Conservation (phyloP, 2,888 invertebrate genomes). For the Sipha maydis region DNA sequence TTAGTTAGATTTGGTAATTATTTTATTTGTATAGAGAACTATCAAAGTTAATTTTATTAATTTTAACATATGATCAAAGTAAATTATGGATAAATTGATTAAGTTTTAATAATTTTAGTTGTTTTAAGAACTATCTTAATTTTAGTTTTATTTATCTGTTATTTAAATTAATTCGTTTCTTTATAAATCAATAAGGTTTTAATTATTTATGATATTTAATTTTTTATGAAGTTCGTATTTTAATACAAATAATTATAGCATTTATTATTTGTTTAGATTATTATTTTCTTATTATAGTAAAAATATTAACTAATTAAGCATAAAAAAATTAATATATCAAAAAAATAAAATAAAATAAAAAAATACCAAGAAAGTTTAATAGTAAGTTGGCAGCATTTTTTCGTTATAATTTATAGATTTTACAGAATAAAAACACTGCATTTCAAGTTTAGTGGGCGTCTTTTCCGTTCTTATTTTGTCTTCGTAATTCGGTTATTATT, state of each 20-base stretch:
- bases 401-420: constrained; percentile 57
- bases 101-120: background rate
- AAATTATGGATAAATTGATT: background rate
- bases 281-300: background rate
- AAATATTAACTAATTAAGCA: background rate
- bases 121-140: background rate
- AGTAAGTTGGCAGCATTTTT: constrained; percentile 53
- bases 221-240: background rate
- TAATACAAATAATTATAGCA: background rate
- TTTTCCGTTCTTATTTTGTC: constrained; percentile 60
- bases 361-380: constrained; percentile 20
- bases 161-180: background rate
- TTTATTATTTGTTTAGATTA: background rate
- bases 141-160: background rate
- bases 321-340: background rate
- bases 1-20: background rate
- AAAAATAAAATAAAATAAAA: background rate
- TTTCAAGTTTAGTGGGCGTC: constrained; percentile 53
- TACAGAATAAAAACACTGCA: constrained; percentile 50
- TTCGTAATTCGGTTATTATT: constrained; percentile 62
- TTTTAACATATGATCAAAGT: too few species aligned
- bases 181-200: background rate
- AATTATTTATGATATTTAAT: background rate
- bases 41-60: background rate
- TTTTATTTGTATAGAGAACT: background rate